phyloP scores from a whole-genome alignment of 2,797 vertebrate species.

The Oreochromis mossambicus region DNA sequence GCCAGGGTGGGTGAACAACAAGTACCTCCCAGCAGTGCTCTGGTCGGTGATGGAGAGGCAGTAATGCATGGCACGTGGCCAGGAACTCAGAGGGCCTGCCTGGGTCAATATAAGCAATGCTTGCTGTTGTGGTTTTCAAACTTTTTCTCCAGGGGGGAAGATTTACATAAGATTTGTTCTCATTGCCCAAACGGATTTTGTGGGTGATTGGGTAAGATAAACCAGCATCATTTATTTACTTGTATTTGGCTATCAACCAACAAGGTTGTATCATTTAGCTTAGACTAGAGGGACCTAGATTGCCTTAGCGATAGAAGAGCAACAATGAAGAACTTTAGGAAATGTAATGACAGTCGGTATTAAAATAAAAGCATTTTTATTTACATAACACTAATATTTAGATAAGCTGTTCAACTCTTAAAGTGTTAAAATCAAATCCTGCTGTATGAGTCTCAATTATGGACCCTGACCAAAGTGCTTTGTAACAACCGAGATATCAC shows the following conservation, averaged over 20 bases:
- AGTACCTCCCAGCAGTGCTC: conserved; percentile 61
- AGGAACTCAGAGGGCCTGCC: conserved; percentile 32
- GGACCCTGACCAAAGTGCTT: neutral
- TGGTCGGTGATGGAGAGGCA: conserved; percentile 54
- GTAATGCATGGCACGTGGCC: conserved; percentile 61
- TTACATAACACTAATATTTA: neutral
- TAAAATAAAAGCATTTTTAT: neutral
- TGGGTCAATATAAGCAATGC: conserved; percentile 58
- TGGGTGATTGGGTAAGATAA: conserved; percentile 33
- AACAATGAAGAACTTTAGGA: neutral
- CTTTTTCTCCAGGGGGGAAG: conserved; percentile 21
- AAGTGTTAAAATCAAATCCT: neutral
- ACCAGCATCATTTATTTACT: conserved; percentile 31
- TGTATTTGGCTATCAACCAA: conserved; percentile 27
- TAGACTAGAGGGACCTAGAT: neutral
- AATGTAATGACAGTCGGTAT: neutral
- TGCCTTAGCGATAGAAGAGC: neutral
- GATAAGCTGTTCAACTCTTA: neutral
- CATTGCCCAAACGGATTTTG: conserved; percentile 24
- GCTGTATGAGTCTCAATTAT: neutral
- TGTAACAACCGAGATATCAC: neutral
- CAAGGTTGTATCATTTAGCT: conserved; percentile 2
- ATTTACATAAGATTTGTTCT: conserved; percentile 46
- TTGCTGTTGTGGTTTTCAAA: conserved; percentile 49
- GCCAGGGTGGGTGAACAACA: conserved; percentile 67